phyloP scores from a whole-genome alignment of 2,797 vertebrate genomes.

The Rhinella marina region DNA sequence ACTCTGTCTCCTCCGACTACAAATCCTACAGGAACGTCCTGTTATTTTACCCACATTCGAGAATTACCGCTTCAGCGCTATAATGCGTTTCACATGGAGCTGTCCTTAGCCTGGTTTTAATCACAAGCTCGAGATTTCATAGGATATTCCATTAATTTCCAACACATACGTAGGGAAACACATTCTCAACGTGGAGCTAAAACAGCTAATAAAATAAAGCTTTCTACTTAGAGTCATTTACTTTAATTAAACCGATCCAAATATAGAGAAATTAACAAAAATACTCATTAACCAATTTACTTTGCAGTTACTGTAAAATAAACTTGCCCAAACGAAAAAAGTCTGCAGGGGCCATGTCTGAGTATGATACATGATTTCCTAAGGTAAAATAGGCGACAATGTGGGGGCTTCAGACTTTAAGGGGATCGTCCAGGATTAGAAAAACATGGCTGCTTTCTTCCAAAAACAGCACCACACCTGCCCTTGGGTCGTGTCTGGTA shows the following conservation, averaged over 20 bases:
- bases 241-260: background rate
- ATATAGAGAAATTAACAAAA: background rate
- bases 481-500: too few relatives aligned
- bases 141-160: background rate
- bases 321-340: background rate
- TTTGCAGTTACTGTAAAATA: background rate
- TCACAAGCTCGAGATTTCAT: background rate
- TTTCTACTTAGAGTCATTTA: background rate
- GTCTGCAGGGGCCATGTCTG: background rate
- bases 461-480: too few relatives aligned
- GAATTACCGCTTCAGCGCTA: background rate
- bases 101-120: background rate
- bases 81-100: background rate
- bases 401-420: too few relatives aligned
- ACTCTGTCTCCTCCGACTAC: background rate
- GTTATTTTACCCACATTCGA: constrained; percentile 13
- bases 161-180: background rate
- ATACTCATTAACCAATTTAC: background rate
- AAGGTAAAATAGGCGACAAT: background rate
- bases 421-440: too few relatives aligned
- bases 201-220: background rate
- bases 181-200: background rate
- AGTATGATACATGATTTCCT: background rate
- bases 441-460: too few relatives aligned
- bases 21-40: constrained; percentile 45